phyloP scores from a whole-genome alignment of 2,888 invertebrate genomes.

The Drosophila barbarae region DNA sequence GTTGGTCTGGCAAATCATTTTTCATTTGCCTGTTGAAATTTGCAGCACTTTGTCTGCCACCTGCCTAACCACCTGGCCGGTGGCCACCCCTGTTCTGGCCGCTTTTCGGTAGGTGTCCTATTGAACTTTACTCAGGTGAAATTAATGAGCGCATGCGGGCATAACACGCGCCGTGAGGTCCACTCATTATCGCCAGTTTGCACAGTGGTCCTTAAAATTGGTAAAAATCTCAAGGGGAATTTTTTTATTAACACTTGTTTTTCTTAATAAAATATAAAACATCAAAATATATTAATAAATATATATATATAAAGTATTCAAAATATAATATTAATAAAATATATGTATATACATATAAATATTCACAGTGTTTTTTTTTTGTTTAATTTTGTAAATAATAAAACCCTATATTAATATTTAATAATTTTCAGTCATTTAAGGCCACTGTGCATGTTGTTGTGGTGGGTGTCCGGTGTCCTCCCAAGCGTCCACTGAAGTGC shows the following conservation, averaged over 20 bases:
- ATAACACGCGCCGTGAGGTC: constrained; percentile 58
- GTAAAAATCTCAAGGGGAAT: neutral
- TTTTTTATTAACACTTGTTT: too few relatives aligned
- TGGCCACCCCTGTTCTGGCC: neutral
- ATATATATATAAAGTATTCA: too few relatives aligned
- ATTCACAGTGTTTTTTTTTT: too few relatives aligned
- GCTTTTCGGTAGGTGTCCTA: constrained; percentile 37
- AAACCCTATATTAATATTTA: too few relatives aligned
- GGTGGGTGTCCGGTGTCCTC: constrained; percentile 2
- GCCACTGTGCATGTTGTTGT: neutral
- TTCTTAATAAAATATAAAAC: too few relatives aligned
- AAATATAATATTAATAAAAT: too few relatives aligned
- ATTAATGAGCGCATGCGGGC: constrained; percentile 69
- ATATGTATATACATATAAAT: too few relatives aligned
- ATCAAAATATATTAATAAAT: too few relatives aligned
- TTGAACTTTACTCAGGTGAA: constrained; percentile 71
- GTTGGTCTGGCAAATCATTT: constrained; percentile 56
- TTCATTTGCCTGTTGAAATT: constrained; percentile 68
- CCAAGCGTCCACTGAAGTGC: constrained; percentile 62
- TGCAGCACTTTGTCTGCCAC: constrained; percentile 53
- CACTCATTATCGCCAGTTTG: constrained; percentile 24
- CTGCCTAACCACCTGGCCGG: constrained; percentile 8
- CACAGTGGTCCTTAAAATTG: neutral
- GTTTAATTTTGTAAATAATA: too few relatives aligned
- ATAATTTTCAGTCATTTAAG: too few relatives aligned